Percentiles rank a stretch among this genome's conserved stretches.
phyloP scores from a whole-genome alignment of 2,888 invertebrate species.

The Psylliodes chrysocephalus region DNA sequence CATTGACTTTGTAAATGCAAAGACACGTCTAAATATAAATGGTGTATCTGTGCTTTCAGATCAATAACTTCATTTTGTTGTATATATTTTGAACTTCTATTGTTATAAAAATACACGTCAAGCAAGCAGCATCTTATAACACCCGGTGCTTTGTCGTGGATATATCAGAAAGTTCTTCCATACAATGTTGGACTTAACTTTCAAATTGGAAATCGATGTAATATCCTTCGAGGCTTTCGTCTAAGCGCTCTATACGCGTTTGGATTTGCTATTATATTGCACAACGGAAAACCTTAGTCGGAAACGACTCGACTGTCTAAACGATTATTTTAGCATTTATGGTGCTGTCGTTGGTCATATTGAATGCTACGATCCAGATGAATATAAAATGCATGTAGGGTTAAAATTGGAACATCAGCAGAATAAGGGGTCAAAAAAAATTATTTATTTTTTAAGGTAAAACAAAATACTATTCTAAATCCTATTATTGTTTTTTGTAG shows the following conservation, averaged over 20 bases:
- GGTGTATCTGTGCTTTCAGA: constrained; percentile 6
- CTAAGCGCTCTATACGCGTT: not conserved
- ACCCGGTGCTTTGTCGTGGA: not conserved
- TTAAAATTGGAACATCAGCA: too few relatives aligned
- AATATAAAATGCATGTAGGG: too few relatives aligned
- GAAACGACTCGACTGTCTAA: too few relatives aligned
- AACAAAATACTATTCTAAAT: too few relatives aligned
- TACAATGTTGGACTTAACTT: not conserved
- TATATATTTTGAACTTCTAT: constrained; percentile 6
- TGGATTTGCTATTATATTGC: not conserved
- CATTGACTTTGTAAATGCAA: constrained; percentile 31
- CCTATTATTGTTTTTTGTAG: too few relatives aligned
- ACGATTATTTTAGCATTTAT: too few relatives aligned
- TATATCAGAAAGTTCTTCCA: not conserved
- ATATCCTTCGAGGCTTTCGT: not conserved
- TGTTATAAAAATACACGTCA: not conserved
- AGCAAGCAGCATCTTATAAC: not conserved
- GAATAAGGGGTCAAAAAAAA: too few relatives aligned
- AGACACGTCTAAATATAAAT: constrained; percentile 36
- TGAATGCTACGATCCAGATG: too few relatives aligned
- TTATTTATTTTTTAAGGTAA: too few relatives aligned
- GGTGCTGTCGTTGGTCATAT: too few relatives aligned
- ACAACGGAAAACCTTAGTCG: too few relatives aligned
- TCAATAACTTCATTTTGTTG: constrained; percentile 17
- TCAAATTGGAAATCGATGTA: not conserved